Evolutionary conservation across 2,113 vertebrate genomes (phyloP).

Genomic region (Pheucticus melanocephalus): DNA sequence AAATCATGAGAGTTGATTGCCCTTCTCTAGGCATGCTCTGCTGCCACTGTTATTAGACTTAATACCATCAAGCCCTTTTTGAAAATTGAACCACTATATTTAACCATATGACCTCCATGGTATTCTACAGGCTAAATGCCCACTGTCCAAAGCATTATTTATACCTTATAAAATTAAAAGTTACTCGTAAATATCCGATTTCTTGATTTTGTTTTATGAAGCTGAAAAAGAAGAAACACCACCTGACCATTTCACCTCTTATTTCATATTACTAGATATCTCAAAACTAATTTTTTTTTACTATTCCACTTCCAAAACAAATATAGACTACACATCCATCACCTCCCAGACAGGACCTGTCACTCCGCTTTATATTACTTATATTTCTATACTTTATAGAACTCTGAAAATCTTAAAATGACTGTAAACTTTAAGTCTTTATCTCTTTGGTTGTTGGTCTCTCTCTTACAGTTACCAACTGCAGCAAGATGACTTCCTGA

Average conservation of each 20-base stretch:
- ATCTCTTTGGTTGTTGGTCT: neutral
- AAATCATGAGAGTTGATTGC: slow-evolving; percentile 30
- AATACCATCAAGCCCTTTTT: neutral
- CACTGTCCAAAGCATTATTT: neutral
- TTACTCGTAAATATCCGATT: neutral
- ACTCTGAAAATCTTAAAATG: neutral
- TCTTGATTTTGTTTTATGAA: neutral
- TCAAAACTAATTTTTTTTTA: neutral
- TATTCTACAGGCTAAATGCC: neutral
- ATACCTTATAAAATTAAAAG: neutral
- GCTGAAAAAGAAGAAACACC: neutral
- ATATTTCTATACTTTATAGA: neutral
- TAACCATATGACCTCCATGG: neutral
- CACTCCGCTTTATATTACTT: neutral
- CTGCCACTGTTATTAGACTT: slow-evolving; percentile 24
- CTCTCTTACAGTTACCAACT: neutral
- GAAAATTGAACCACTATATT: slow-evolving; percentile 25
- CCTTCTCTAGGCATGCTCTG: neutral
- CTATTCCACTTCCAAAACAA: neutral
- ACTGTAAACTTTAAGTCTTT: neutral
- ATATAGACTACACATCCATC: neutral
- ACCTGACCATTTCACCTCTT: neutral
- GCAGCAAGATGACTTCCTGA: neutral
- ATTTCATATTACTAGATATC: neutral
- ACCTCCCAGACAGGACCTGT: neutral